Evolutionary conservation across 1,140 invertebrate species (phyloP).

Genomic region (Diorhabda carinulata): DNA sequence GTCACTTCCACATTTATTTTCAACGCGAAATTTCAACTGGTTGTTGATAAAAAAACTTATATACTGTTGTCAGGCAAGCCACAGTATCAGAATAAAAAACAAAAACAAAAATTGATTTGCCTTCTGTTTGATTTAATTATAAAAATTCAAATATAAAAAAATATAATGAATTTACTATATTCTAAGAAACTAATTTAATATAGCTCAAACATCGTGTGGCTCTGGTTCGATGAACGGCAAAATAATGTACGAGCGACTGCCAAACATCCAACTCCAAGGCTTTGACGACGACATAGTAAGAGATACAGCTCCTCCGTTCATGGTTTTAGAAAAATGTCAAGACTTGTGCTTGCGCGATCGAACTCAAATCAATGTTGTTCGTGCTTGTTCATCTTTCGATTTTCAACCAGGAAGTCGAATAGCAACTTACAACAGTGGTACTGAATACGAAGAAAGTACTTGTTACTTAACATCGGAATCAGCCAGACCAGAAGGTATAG

Average conservation of each 20-base stretch:
- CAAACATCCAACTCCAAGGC: constrained; percentile 82
- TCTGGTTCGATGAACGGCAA: constrained; percentile 70
- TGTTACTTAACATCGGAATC: constrained; percentile 83
- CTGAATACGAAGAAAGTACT: constrained; percentile 86
- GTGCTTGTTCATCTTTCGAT: constrained; percentile 81
- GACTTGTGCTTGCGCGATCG: constrained; percentile 80
- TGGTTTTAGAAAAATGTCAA: constrained; percentile 79
- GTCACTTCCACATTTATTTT: too few relatives aligned
- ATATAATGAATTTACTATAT: too few relatives aligned
- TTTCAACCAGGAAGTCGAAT: constrained; percentile 84
- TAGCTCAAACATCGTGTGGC: constrained; percentile 87
- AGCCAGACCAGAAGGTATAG: constrained; percentile 78
- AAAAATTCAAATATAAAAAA: too few relatives aligned
- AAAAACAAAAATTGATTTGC: too few relatives aligned
- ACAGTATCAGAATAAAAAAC: too few relatives aligned
- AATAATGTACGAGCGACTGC: constrained; percentile 82
- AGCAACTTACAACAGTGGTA: constrained; percentile 71
- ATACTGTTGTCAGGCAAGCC: too few relatives aligned
- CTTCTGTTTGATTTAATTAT: too few relatives aligned
- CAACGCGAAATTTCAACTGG: too few relatives aligned
- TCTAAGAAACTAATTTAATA: constrained; percentile 23
- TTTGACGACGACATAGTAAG: constrained; percentile 83
- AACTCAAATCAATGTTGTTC: constrained; percentile 71
- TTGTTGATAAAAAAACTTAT: too few relatives aligned
- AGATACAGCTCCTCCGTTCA: constrained; percentile 75